phyloP scores from a whole-genome alignment of 2,888 invertebrate genomes.

The Liodrosophila aerea region DNA sequence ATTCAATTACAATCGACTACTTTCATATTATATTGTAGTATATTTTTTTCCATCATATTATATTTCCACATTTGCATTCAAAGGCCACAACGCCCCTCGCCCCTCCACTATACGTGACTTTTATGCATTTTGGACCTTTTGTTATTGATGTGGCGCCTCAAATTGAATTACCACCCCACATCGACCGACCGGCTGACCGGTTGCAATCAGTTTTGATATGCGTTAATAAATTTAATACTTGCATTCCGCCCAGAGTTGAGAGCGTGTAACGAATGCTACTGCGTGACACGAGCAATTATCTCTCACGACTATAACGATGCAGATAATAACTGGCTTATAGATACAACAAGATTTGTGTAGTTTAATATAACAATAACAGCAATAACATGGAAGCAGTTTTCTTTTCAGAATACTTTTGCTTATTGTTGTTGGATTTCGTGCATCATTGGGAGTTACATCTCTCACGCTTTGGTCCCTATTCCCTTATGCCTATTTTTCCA shows the following conservation, averaged over 20 bases:
- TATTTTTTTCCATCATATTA: background rate
- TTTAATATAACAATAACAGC: too few species aligned
- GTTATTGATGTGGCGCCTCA: slow-evolving; percentile 20
- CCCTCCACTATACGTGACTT: slow-evolving; percentile 21
- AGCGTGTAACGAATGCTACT: too few species aligned
- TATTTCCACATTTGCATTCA: slow-evolving; percentile 19
- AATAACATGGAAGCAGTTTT: too few species aligned
- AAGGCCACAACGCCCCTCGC: slow-evolving; percentile 1
- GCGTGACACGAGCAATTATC: too few species aligned
- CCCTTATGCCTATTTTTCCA: slow-evolving; percentile 24
- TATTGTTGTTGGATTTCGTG: too few species aligned
- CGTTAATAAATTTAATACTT: slow-evolving; percentile 47
- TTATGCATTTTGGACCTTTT: slow-evolving; percentile 17
- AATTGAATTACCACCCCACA: slow-evolving; percentile 46
- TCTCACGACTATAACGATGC: too few species aligned
- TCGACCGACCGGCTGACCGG: slow-evolving; percentile 8
- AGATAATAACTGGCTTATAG: too few species aligned
- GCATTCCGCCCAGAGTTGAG: background rate
- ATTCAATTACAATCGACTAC: slow-evolving; percentile 17
- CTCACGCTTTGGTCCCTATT: background rate
- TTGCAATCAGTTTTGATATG: slow-evolving; percentile 45
- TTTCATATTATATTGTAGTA: slow-evolving; percentile 8
- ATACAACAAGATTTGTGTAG: too few species aligned
- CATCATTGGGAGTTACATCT: too few species aligned
- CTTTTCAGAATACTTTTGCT: too few species aligned